Evolutionary conservation across 2,797 vertebrate species (phyloP).

Genomic region (Macrochelys suwanniensis): DNA sequence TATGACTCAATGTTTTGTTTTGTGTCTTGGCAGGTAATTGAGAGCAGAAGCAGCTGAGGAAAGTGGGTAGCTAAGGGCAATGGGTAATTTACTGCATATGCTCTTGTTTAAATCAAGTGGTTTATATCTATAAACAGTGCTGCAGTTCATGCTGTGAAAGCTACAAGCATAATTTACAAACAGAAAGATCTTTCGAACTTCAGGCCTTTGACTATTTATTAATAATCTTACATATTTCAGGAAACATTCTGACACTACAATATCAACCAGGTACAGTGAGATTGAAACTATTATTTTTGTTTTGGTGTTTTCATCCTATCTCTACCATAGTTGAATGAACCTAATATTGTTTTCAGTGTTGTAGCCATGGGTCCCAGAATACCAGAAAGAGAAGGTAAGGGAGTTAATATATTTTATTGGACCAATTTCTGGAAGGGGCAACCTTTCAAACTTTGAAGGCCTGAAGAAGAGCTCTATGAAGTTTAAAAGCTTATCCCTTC

Average conservation of each 20-base stretch:
- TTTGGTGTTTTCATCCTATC: not conserved
- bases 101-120: not conserved
- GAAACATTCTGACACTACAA: not conserved
- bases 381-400: not conserved
- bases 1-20: not conserved
- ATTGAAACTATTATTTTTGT: not conserved
- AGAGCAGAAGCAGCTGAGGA: not conserved
- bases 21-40: not conserved
- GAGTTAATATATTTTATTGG: not conserved
- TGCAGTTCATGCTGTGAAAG: not conserved
- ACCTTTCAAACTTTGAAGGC: not conserved
- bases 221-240: not conserved
- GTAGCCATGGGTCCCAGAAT: not conserved
- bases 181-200: not conserved
- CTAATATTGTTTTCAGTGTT: not conserved
- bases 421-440: not conserved
- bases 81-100: not conserved
- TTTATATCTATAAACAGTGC: not conserved
- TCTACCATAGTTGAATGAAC: not conserved
- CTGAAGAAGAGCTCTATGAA: not conserved
- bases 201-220: rapidly evolving
- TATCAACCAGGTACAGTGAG: not conserved
- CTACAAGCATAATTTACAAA: rapidly evolving
- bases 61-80: not conserved
- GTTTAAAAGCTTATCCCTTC: not conserved